Percentiles rank a stretch among this genome's conserved stretches.
These are phyloP conservation scores for Lasiurus cinereus DNA, from an alignment of 2,113 vertebrate species.

Conservation along the genomic window DNA sequence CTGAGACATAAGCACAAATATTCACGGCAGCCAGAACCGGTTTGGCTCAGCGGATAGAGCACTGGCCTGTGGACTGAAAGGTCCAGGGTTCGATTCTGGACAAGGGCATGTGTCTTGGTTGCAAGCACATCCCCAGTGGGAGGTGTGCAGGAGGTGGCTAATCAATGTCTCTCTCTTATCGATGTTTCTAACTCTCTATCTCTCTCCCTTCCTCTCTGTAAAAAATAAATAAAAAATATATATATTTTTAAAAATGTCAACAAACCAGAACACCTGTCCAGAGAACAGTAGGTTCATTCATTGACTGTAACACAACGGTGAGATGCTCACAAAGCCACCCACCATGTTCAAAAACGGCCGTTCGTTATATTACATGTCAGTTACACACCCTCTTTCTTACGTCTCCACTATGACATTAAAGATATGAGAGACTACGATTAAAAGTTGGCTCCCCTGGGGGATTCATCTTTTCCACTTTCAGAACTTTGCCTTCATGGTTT, in stretches of 20 bases:
- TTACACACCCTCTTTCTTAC: neutral
- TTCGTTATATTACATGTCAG: neutral
- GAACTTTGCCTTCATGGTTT: neutral
- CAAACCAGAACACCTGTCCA: neutral
- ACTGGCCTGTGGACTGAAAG: too few relatives aligned
- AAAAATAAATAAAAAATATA: too few relatives aligned
- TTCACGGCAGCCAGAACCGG: neutral
- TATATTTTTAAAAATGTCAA: too few relatives aligned
- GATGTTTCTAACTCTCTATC: too few relatives aligned
- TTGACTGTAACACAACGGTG: neutral
- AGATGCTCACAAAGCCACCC: neutral
- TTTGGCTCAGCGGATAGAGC: too few relatives aligned
- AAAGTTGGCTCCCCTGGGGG: neutral
- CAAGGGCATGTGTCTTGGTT: too few relatives aligned
- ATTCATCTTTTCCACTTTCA: neutral
- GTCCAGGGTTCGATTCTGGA: too few relatives aligned
- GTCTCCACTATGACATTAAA: conserved; percentile 19
- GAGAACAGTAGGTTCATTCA: neutral
- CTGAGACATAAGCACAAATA: neutral
- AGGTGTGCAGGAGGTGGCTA: too few relatives aligned
- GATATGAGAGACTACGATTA: neutral
- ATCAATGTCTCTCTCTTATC: too few relatives aligned
- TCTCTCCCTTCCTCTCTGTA: too few relatives aligned
- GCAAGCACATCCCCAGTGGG: too few relatives aligned
- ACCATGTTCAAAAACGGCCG: neutral